Conservation (phyloP, 2,888 invertebrate genomes). For the Nephrotoma flavescens region DNA sequence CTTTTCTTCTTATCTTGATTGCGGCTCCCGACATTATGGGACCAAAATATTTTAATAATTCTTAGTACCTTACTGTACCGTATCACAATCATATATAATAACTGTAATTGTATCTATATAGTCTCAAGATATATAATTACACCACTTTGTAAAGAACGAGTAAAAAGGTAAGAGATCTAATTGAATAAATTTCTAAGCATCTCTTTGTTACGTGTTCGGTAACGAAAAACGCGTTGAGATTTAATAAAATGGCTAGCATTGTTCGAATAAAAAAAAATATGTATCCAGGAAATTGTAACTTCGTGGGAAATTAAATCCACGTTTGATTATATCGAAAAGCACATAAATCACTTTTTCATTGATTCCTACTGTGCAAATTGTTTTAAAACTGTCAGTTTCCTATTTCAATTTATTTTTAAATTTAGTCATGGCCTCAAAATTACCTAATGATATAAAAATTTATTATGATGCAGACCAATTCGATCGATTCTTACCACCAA, state of each 20-base stretch:
- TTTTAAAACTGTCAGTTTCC: neutral
- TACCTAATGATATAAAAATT: conserved; percentile 5
- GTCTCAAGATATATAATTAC: neutral
- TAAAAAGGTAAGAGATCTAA: neutral
- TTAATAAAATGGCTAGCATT: neutral
- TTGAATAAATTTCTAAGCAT: neutral
- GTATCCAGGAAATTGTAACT: neutral
- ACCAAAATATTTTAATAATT: neutral
- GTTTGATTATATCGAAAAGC: neutral
- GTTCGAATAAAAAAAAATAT: neutral
- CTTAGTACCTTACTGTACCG: neutral
- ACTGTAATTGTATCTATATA: neutral
- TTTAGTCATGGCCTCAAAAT: neutral
- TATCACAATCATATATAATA: neutral
- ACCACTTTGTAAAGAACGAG: neutral
- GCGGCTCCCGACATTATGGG: neutral
- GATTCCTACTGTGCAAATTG: neutral
- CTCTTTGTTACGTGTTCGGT: neutral
- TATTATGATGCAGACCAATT: conserved; percentile 14
- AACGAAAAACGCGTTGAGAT: neutral
- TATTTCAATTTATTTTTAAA: neutral
- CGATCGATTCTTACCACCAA: conserved; percentile 25
- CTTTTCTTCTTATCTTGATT: neutral
- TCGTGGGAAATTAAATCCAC: neutral
- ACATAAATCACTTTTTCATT: neutral